A percentile compares a stretch with the other conserved stretches of the same genome.
These are phyloP conservation scores for Amia ocellicauda DNA, from an alignment of 2,113 vertebrate genomes.

Conservation along the genomic window DNA sequence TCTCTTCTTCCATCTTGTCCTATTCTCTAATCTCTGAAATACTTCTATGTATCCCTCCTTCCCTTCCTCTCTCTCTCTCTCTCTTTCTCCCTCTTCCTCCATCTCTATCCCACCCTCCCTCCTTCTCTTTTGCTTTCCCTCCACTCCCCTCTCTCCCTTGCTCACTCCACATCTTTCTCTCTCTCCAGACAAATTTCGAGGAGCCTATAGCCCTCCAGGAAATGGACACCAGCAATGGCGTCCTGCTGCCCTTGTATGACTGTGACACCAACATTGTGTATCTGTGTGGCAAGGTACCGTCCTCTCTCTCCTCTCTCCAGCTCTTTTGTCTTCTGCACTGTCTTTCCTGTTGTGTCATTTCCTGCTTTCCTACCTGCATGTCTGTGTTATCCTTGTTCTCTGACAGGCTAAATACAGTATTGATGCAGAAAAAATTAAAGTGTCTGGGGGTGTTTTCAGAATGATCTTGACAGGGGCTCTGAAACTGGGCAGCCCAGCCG, in stretches of 20 bases:
- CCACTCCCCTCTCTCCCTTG: not conserved
- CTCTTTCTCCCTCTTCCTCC: not conserved
- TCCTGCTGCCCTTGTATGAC: constrained; percentile 91
- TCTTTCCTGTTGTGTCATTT: not conserved
- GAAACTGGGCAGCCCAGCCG: not conserved
- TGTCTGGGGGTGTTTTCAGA: too few species aligned
- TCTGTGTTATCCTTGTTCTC: too few species aligned
- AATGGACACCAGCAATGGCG: constrained; percentile 96
- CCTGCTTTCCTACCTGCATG: too few species aligned
- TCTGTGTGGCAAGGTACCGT: constrained; percentile 88
- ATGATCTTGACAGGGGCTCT: too few species aligned
- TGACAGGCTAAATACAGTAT: too few species aligned
- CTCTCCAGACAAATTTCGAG: constrained; percentile 84
- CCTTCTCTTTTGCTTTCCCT: not conserved
- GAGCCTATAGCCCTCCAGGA: constrained; percentile 93
- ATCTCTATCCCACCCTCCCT: not conserved
- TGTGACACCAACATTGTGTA: constrained; percentile 90
- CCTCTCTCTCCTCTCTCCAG: not conserved
- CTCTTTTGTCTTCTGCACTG: not conserved
- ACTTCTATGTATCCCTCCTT: too few species aligned
- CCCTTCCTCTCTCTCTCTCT: too few species aligned
- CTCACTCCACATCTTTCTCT: not conserved
- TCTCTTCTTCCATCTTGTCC: too few species aligned
- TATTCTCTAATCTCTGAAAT: too few species aligned
- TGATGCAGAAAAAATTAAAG: too few species aligned